phyloP scores from a whole-genome alignment of 2,113 vertebrate genomes.

The Echinops telfairi region DNA sequence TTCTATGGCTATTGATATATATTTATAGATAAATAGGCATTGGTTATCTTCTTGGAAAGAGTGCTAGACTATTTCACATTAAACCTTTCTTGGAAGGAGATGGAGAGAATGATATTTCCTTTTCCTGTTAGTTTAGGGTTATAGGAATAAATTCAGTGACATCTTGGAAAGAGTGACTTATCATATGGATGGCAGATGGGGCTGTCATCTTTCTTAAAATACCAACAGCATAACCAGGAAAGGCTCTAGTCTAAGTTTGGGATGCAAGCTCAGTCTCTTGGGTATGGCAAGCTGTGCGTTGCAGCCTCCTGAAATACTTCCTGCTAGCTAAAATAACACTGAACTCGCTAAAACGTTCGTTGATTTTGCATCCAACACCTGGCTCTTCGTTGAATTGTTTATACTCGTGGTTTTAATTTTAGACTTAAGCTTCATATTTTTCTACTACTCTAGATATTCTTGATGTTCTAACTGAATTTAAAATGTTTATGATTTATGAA shows the following conservation, averaged over 20 bases:
- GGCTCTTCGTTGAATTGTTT: constrained; percentile 82
- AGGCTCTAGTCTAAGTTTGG: constrained; percentile 80
- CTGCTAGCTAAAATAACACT: constrained; percentile 81
- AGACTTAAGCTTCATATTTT: constrained; percentile 81
- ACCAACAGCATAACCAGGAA: constrained; percentile 80
- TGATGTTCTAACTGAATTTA: constrained; percentile 72
- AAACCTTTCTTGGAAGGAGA: constrained; percentile 80
- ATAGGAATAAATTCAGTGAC: constrained; percentile 79
- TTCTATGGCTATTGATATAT: constrained; percentile 37
- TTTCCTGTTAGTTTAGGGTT: constrained; percentile 82
- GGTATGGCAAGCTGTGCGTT: constrained; percentile 78
- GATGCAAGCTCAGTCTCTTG: constrained; percentile 77
- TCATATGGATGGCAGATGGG: constrained; percentile 81
- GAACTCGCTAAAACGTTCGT: constrained; percentile 77
- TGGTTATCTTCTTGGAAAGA: constrained; percentile 76
- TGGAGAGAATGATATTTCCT: constrained; percentile 79
- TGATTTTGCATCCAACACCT: constrained; percentile 81
- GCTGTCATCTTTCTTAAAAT: constrained; percentile 84
- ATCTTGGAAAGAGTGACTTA: constrained; percentile 82
- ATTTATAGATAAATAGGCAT: constrained; percentile 51
- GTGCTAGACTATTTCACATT: constrained; percentile 75
- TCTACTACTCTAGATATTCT: constrained; percentile 79
- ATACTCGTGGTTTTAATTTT: constrained; percentile 82
- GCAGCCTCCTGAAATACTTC: constrained; percentile 77
- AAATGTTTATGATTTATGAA: constrained; percentile 79